phyloP scores from a whole-genome alignment of 2,888 invertebrate species.

The Heliconius cydno region DNA sequence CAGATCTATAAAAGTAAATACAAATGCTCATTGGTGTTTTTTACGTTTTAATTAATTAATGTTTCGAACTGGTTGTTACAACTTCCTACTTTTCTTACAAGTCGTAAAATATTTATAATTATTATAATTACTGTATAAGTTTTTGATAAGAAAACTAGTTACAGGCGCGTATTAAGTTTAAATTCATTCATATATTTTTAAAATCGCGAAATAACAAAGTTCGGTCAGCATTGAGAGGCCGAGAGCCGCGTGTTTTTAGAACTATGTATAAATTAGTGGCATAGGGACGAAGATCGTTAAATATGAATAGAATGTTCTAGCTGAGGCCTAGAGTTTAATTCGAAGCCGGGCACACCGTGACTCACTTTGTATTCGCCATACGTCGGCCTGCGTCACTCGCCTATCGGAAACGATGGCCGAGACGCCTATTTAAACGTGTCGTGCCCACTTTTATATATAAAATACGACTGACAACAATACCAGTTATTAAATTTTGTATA shows the following conservation, averaged over 20 bases:
- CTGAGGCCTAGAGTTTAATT: constrained; percentile 47
- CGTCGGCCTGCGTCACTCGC: constrained; percentile 71
- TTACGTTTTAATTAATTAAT: constrained; percentile 34
- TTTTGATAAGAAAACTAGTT: constrained; percentile 23
- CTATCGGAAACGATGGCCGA: constrained; percentile 79
- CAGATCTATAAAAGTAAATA: constrained; percentile 16
- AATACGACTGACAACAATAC: constrained; percentile 3
- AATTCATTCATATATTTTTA: constrained; percentile 11
- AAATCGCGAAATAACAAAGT: constrained; percentile 3
- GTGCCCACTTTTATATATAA: constrained; percentile 49
- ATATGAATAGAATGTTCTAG: constrained; percentile 53
- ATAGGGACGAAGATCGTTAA: constrained; percentile 46
- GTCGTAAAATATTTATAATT: constrained; percentile 33
- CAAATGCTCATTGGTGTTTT: constrained; percentile 18
- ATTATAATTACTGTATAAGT: constrained; percentile 25
- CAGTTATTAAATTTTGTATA: constrained; percentile 6
- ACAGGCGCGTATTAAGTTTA: background rate
- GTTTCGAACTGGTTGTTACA: constrained; percentile 26
- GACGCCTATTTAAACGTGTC: constrained; percentile 69
- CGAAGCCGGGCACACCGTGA: constrained; percentile 50
- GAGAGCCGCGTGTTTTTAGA: constrained; percentile 20
- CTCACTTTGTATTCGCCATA: constrained; percentile 71
- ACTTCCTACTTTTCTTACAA: constrained; percentile 31
- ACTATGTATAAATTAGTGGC: constrained; percentile 31
- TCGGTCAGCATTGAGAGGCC: constrained; percentile 17